These are phyloP conservation scores for Oceanodroma leucorhoa DNA, from an alignment of 2,797 vertebrate species.

Conservation along the genomic window DNA sequence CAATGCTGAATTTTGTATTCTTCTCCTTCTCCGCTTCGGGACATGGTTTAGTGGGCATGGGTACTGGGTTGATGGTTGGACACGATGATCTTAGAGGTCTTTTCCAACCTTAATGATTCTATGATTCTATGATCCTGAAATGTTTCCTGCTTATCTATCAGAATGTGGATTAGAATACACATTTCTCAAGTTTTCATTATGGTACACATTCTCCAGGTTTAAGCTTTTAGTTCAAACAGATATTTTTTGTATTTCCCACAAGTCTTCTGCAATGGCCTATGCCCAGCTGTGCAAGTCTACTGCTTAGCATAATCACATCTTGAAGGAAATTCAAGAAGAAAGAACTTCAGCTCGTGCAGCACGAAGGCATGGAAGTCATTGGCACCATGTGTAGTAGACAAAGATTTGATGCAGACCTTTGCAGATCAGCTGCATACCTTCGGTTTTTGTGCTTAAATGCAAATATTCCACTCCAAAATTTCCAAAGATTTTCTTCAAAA, in stretches of 20 bases:
- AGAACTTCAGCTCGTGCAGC: neutral
- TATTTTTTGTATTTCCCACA: neutral
- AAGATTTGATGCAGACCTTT: neutral
- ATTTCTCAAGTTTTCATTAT: neutral
- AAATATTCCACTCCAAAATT: neutral
- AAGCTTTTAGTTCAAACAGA: neutral
- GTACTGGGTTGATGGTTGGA: too few species aligned
- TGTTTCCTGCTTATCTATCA: neutral
- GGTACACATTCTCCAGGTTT: neutral
- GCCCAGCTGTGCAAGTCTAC: neutral
- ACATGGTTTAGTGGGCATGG: too few species aligned
- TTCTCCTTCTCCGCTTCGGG: too few species aligned
- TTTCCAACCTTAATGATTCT: too few species aligned
- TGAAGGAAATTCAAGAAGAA: neutral
- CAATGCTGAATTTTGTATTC: neutral
- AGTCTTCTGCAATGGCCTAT: neutral
- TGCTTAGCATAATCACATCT: neutral
- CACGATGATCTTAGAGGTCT: too few species aligned
- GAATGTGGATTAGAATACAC: accelerated
- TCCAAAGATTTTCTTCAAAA: neutral
- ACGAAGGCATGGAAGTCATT: neutral
- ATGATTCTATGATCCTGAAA: too few species aligned
- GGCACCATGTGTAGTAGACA: accelerated
- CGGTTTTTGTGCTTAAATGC: neutral
- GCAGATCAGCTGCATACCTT: neutral